Conservation (phyloP, 2,113 vertebrate species). For the Megaceryle maxima region DNA sequence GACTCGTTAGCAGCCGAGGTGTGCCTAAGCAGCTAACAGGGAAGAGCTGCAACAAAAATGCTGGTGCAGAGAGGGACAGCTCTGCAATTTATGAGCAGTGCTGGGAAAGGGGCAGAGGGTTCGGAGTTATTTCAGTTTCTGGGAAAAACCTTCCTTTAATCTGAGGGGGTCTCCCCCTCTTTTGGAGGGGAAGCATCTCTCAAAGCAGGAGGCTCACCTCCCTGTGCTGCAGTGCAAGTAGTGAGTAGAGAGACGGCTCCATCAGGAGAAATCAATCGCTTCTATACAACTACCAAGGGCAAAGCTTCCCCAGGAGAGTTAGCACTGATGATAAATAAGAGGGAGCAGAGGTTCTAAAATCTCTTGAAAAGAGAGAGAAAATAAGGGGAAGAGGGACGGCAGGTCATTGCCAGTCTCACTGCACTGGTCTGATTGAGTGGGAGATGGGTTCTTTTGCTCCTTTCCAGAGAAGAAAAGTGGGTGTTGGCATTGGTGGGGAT, state of each 20-base stretch:
- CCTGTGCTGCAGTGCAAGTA: fast-evolving
- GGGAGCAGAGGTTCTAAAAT: neutral
- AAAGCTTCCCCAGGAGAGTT: neutral
- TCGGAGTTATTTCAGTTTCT: neutral
- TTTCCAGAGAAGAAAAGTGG: no score
- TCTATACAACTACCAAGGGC: neutral
- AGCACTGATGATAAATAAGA: neutral
- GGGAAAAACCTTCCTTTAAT: neutral
- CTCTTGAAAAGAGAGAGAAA: neutral
- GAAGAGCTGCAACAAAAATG: neutral
- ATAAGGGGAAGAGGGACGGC: neutral
- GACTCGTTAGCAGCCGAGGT: neutral
- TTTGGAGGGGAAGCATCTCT: neutral
- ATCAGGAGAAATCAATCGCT: neutral
- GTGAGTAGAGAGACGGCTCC: neutral
- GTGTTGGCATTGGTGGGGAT: fast-evolving
- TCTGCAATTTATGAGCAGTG: neutral
- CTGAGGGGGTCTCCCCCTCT: fast-evolving
- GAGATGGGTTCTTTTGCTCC: neutral
- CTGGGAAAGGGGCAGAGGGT: neutral
- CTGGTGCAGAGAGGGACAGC: no score
- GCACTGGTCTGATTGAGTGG: neutral
- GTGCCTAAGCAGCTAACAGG: neutral
- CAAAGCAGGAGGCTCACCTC: neutral
- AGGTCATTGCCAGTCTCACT: neutral